Percentiles rank a stretch among this genome's conserved stretches.
Evolutionary conservation across 2,888 invertebrate genomes (phyloP).

Genomic region (Gisinianus flammeolus): DNA sequence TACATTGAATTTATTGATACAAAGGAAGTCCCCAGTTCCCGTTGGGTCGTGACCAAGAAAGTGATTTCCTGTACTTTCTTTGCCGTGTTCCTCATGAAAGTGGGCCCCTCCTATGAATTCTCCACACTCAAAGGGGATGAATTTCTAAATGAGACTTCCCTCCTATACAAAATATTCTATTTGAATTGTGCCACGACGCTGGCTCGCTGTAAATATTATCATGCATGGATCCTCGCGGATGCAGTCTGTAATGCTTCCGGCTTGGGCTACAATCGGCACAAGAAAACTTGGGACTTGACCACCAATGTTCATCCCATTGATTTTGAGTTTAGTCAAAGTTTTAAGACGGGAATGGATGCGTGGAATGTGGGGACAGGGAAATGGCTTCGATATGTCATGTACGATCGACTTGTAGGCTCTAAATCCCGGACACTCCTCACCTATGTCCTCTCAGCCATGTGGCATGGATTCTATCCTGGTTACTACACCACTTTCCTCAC

Average conservation of each 20-base stretch:
- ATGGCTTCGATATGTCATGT: slow-evolving; percentile 91
- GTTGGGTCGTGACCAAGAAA: slow-evolving; percentile 74
- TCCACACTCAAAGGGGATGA: slow-evolving; percentile 69
- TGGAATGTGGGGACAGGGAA: slow-evolving; percentile 96
- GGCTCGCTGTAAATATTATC: slow-evolving; percentile 91
- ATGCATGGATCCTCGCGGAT: slow-evolving; percentile 94
- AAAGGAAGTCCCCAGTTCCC: slow-evolving; percentile 74
- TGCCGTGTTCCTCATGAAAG: slow-evolving; percentile 65
- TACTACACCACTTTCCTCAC: slow-evolving; percentile 84
- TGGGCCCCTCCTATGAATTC: slow-evolving; percentile 72
- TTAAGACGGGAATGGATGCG: slow-evolving; percentile 82
- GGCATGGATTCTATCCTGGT: slow-evolving; percentile 79
- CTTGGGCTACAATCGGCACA: slow-evolving; percentile 81
- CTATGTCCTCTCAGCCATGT: slow-evolving; percentile 86
- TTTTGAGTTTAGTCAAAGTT: slow-evolving; percentile 77
- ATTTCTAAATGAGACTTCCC: slow-evolving; percentile 58
- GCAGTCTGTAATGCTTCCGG: slow-evolving; percentile 95
- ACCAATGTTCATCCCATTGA: slow-evolving; percentile 79
- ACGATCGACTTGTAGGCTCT: slow-evolving; percentile 79
- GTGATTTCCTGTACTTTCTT: slow-evolving; percentile 73
- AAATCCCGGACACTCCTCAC: slow-evolving; percentile 78
- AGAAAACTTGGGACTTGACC: slow-evolving; percentile 86
- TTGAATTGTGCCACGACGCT: slow-evolving; percentile 76
- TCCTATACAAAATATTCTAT: slow-evolving; percentile 73
- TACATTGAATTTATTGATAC: slow-evolving; percentile 91